A percentile compares a stretch with the other conserved stretches of the same genome.
Evolutionary conservation across 2,888 invertebrate species (phyloP).

Genomic region (Sericinus montela): DNA sequence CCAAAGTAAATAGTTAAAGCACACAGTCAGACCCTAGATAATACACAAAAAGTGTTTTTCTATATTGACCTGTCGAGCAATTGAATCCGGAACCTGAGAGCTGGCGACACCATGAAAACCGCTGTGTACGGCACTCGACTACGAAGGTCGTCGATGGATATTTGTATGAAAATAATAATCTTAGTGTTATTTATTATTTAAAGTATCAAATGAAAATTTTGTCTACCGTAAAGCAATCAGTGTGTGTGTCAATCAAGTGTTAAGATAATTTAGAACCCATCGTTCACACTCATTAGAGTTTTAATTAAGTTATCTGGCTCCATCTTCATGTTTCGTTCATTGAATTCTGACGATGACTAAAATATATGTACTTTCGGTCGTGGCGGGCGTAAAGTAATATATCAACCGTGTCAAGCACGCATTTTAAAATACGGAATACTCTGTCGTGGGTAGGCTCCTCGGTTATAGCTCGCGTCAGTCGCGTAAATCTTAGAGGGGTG

Average conservation of each 20-base stretch:
- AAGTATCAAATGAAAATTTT: not conserved
- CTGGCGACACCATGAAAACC: too few relatives aligned
- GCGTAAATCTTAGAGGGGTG: slow-evolving; percentile 65
- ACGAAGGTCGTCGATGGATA: too few relatives aligned
- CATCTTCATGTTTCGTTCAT: slow-evolving; percentile 46
- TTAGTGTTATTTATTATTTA: too few relatives aligned
- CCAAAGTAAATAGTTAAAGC: too few relatives aligned
- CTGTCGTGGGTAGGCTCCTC: slow-evolving; percentile 49
- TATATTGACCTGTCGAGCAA: too few relatives aligned
- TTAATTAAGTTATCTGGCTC: slow-evolving; percentile 60
- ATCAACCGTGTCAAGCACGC: slow-evolving; percentile 67
- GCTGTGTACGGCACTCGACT: too few relatives aligned
- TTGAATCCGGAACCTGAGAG: too few relatives aligned
- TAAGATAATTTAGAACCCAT: not conserved
- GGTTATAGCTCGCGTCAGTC: slow-evolving; percentile 65
- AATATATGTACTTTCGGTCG: slow-evolving; percentile 55
- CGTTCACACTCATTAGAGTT: slow-evolving; percentile 33
- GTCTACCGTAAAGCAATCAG: slow-evolving; percentile 1
- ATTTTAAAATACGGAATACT: slow-evolving; percentile 70
- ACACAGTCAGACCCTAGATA: too few relatives aligned
- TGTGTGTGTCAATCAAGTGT: slow-evolving; percentile 1
- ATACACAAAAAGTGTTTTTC: too few relatives aligned
- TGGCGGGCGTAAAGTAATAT: slow-evolving; percentile 62
- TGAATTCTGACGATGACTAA: slow-evolving; percentile 59
- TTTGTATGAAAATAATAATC: too few relatives aligned